Conservation (phyloP, 2,888 invertebrate species). For the Polydrusus cervinus region DNA sequence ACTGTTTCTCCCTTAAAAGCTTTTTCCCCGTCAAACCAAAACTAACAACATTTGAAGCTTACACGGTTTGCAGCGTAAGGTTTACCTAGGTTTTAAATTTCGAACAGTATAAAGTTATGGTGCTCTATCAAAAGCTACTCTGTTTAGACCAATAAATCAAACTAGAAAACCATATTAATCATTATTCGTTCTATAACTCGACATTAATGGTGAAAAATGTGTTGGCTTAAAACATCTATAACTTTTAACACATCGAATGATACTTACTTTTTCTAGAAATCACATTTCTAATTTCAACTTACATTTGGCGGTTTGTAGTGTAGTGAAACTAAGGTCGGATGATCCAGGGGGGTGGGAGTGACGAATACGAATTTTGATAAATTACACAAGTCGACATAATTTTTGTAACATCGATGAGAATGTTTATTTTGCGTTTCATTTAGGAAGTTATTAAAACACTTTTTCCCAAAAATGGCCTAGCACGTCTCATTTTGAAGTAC, state of each 20-base stretch:
- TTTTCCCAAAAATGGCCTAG: too few species aligned
- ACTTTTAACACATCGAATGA: constrained; percentile 22
- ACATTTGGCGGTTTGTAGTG: too few species aligned
- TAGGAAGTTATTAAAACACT: too few species aligned
- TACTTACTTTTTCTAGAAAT: too few species aligned
- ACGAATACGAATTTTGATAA: too few species aligned
- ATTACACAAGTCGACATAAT: too few species aligned
- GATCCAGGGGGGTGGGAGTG: too few species aligned
- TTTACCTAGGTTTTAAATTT: constrained; percentile 28
- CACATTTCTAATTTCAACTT: too few species aligned
- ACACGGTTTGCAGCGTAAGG: neutral
- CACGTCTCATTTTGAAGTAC: too few species aligned
- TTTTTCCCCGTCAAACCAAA: neutral
- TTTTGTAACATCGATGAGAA: too few species aligned
- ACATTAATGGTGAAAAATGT: constrained; percentile 52
- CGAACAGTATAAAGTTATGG: constrained; percentile 30
- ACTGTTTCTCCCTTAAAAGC: neutral
- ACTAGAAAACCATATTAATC: constrained; percentile 43
- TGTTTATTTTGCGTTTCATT: too few species aligned
- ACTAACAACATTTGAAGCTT: neutral
- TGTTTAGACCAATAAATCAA: constrained; percentile 47
- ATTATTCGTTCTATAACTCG: constrained; percentile 43
- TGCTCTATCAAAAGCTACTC: constrained; percentile 35
- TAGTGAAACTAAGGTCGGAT: too few species aligned
- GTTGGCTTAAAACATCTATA: constrained; percentile 38